phyloP scores from a whole-genome alignment of 2,797 vertebrate species.

The Megalops cyprinoides region DNA sequence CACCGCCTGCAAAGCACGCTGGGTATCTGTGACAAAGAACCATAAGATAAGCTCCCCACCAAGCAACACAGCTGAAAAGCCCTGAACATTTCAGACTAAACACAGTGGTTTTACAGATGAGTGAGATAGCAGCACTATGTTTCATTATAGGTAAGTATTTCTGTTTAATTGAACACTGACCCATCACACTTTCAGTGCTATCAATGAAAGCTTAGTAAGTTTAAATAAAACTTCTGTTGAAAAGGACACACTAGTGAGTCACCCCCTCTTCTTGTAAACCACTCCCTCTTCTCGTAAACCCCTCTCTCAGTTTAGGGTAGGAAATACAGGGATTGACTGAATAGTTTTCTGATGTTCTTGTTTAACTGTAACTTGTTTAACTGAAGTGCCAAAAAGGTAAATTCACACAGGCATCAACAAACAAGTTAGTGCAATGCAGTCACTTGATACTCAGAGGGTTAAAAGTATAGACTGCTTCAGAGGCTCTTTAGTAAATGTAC shows the following conservation, averaged over 20 bases:
- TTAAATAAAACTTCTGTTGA: not conserved
- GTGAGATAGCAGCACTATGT: not conserved
- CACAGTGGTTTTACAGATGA: not conserved
- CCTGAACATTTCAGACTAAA: not conserved
- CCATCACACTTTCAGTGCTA: not conserved
- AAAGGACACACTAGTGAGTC: not conserved
- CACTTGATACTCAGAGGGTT: no score
- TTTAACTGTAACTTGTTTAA: no score
- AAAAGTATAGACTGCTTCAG: no score
- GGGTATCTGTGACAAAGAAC: conserved; percentile 81
- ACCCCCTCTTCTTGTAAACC: conserved; percentile 4
- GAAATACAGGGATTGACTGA: not conserved
- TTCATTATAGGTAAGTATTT: not conserved
- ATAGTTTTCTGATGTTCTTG: no score
- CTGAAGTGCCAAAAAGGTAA: not conserved
- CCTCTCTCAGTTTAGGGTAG: not conserved
- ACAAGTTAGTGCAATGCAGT: no score
- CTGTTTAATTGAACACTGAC: not conserved
- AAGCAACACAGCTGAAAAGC: conserved; percentile 6
- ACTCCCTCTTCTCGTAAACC: conserved; percentile 9
- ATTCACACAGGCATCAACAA: no score
- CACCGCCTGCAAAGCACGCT: conserved; percentile 91
- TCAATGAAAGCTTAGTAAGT: not conserved
- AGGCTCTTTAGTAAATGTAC: no score
- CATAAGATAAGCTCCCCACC: conserved; percentile 28